These are phyloP conservation scores for Euzetes globulus DNA, from an alignment of 2,888 invertebrate species.

Conservation along the genomic window DNA sequence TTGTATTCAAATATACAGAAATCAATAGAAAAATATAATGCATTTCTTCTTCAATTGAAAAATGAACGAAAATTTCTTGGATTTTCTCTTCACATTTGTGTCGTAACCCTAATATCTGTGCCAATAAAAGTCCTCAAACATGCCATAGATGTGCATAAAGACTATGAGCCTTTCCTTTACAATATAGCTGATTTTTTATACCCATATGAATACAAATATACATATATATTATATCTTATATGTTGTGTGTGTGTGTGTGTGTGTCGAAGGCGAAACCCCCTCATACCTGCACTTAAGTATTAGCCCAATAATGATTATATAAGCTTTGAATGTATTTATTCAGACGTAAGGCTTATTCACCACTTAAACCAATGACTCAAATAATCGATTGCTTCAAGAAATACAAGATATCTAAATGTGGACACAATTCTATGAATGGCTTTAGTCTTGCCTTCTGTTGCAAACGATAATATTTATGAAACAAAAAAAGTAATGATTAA, in stretches of 20 bases:
- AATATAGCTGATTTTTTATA: neutral
- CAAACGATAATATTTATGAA: constrained; percentile 10
- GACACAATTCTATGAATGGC: neutral
- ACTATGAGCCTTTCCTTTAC: no score
- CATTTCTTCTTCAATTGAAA: no score
- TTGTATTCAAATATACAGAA: no score
- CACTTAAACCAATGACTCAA: neutral
- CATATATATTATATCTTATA: neutral
- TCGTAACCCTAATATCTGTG: no score
- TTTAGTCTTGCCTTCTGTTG: neutral
- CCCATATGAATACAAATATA: neutral
- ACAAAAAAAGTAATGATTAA: constrained; percentile 9
- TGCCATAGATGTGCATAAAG: no score
- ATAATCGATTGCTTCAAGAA: neutral
- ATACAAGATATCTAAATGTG: neutral
- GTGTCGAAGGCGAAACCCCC: neutral
- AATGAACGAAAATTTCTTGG: no score
- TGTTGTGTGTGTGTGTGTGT: neutral
- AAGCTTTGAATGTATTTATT: neutral
- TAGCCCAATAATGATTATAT: neutral
- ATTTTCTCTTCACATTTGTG: no score
- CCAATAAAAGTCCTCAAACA: no score
- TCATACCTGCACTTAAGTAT: neutral
- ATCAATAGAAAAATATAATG: no score
- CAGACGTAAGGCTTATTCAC: neutral